Percentiles rank a stretch among this genome's conserved stretches.
Conservation (phyloP, 2,113 vertebrate genomes). For the Astur gentilis region DNA sequence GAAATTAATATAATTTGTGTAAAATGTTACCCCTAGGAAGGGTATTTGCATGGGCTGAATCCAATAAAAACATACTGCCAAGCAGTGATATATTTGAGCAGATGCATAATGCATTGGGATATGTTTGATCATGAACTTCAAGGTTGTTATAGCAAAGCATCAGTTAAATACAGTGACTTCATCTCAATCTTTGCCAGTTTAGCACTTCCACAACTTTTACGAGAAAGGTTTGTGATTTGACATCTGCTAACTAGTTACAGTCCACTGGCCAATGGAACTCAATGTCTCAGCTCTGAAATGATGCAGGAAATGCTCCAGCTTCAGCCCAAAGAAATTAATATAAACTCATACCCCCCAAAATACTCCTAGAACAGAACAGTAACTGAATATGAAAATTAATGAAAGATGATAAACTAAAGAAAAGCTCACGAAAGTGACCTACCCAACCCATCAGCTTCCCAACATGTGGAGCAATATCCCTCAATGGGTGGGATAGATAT, state of each 20-base stretch:
- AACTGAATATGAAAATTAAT: background rate
- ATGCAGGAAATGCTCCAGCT: background rate
- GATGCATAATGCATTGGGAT: background rate
- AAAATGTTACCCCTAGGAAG: conserved; percentile 14
- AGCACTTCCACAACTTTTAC: conserved; percentile 13
- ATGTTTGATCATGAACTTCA: background rate
- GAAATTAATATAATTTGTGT: conserved; percentile 13
- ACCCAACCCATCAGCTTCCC: background rate
- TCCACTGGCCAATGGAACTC: background rate
- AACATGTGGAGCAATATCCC: background rate
- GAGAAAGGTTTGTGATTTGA: background rate
- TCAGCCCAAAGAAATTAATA: background rate
- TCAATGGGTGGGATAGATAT: background rate
- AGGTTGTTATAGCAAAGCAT: background rate
- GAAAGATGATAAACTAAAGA: background rate
- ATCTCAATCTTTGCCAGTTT: background rate
- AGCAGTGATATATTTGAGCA: background rate
- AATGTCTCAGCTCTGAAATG: background rate
- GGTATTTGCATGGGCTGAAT: background rate
- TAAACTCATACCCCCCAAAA: background rate
- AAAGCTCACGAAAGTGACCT: background rate
- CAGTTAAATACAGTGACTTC: conserved; percentile 11
- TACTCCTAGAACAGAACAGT: background rate
- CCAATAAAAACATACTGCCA: conserved; percentile 16
- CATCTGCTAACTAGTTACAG: background rate